phyloP scores from a whole-genome alignment of 2,888 invertebrate species.

The Dynastes tityus region DNA sequence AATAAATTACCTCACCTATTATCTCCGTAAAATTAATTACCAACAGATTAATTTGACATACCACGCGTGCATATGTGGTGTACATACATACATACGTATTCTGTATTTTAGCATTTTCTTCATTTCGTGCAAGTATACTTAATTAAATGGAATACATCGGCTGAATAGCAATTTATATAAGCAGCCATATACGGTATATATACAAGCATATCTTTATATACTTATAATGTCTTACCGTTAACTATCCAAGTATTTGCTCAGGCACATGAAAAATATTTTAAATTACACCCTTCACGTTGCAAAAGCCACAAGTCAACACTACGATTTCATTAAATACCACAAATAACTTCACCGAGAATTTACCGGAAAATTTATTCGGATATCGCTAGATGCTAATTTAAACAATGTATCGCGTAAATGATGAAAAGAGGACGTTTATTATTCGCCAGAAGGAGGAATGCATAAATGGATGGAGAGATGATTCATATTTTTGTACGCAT shows the following conservation, averaged over 20 bases:
- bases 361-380: not conserved
- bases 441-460: not conserved
- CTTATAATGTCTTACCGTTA: not conserved
- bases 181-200: not conserved
- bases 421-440: not conserved
- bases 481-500: not conserved
- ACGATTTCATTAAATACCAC: not conserved
- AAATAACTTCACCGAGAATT: not conserved
- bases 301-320: constrained; percentile 1
- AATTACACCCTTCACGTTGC: not conserved
- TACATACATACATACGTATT: not conserved
- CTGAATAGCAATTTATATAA: not conserved
- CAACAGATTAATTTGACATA: not conserved
- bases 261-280: not conserved
- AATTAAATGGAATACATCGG: not conserved
- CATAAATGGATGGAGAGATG: not conserved
- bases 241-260: not conserved
- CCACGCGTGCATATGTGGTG: not conserved
- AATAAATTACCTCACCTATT: not conserved
- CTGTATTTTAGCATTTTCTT: not conserved
- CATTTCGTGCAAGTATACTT: not conserved
- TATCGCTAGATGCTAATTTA: not conserved
- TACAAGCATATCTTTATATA: not conserved
- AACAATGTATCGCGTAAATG: not conserved
- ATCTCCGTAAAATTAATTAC: not conserved